phyloP scores from a whole-genome alignment of 2,888 invertebrate species.

The Limenitis camilla region DNA sequence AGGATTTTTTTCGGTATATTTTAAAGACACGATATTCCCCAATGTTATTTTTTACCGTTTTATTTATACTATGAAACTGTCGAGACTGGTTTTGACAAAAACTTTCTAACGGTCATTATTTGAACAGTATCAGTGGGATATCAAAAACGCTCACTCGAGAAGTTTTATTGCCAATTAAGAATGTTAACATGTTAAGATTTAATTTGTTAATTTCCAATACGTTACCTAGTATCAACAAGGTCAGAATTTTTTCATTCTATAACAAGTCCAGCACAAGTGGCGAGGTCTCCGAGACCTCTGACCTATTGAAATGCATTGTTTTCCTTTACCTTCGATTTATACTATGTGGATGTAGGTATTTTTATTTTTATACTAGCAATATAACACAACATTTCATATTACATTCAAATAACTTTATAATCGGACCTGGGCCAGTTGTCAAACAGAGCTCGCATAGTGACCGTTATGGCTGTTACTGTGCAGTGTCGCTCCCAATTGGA shows the following conservation, averaged over 20 bases:
- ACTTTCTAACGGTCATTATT: background rate
- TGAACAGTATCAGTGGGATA: background rate
- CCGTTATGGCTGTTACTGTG: too few relatives aligned
- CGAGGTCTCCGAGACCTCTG: background rate
- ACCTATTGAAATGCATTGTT: background rate
- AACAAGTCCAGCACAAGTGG: background rate
- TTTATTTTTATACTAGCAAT: too few relatives aligned
- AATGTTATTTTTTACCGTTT: constrained; percentile 2
- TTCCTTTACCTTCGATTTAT: background rate
- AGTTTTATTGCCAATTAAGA: too few relatives aligned
- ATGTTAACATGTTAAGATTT: too few relatives aligned
- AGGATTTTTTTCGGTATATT: constrained; percentile 9
- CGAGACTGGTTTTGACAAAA: constrained; percentile 1
- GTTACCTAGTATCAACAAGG: too few relatives aligned
- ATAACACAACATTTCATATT: too few relatives aligned
- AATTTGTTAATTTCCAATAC: too few relatives aligned
- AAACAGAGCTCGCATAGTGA: too few relatives aligned
- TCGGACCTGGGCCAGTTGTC: too few relatives aligned
- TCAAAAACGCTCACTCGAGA: background rate
- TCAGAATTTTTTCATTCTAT: background rate
- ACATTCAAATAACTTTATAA: too few relatives aligned
- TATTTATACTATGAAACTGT: background rate
- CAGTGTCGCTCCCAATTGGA: too few relatives aligned
- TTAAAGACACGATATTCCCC: background rate
- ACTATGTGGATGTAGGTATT: background rate